These are phyloP conservation scores for Lordiphosa fenestrarum DNA, from an alignment of 2,888 invertebrate species.

Conservation along the genomic window DNA sequence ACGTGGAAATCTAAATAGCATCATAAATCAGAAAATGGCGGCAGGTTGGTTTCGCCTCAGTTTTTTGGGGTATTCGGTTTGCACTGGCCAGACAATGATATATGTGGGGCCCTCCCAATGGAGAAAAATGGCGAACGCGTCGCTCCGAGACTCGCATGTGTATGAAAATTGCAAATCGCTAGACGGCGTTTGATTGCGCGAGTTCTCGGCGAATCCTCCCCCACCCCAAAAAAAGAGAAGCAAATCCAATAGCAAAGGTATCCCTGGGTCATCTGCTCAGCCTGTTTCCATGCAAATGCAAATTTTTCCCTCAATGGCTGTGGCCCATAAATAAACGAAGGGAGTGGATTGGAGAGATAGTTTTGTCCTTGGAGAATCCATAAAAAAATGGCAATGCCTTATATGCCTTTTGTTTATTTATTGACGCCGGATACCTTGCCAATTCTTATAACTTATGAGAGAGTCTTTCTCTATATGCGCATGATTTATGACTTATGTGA, in stretches of 20 bases:
- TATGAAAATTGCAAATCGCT: conserved; percentile 72
- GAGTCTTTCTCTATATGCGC: conserved; percentile 30
- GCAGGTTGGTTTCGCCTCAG: conserved; percentile 63
- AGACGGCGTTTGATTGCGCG: conserved; percentile 71
- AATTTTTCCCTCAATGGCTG: conserved; percentile 36
- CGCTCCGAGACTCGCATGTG: conserved; percentile 57
- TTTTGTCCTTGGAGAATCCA: conserved; percentile 59
- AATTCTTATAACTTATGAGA: conserved; percentile 67
- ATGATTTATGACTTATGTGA: conserved; percentile 48
- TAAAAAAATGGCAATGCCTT: conserved; percentile 36
- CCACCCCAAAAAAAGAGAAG: too few species aligned
- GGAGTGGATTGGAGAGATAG: conserved; percentile 48
- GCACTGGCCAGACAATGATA: conserved; percentile 69
- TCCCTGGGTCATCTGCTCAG: conserved; percentile 38
- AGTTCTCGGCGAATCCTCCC: conserved; percentile 42
- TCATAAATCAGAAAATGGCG: conserved; percentile 76
- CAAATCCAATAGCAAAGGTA: background rate
- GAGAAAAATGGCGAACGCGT: conserved; percentile 52
- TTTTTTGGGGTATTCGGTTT: conserved; percentile 26
- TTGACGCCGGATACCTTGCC: conserved; percentile 66
- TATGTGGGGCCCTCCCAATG: conserved; percentile 44
- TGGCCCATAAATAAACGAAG: conserved; percentile 57
- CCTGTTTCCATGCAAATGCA: conserved; percentile 61
- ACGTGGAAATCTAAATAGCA: conserved; percentile 76
- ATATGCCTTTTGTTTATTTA: conserved; percentile 69